These are phyloP conservation scores for Rhopilema esculentum DNA, from an alignment of 30 jellyfish, hydroid and myxozoan genomes.

Conservation along the genomic window DNA sequence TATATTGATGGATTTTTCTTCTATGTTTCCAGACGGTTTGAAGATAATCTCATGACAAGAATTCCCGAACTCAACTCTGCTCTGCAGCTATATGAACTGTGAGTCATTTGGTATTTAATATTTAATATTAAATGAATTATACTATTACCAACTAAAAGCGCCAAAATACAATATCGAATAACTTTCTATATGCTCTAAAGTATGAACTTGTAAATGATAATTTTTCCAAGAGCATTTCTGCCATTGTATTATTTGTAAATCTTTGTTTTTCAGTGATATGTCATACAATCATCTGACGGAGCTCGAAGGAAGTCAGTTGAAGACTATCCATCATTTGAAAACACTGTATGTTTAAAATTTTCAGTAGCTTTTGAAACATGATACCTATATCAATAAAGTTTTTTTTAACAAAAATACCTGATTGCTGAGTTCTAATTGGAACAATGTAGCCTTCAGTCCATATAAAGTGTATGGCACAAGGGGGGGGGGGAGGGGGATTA, in stretches of 20 bases:
- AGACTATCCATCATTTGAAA: neutral
- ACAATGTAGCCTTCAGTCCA: too few relatives aligned
- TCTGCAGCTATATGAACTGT: constrained; percentile 43
- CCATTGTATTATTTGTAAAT: too few relatives aligned
- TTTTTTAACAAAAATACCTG: too few relatives aligned
- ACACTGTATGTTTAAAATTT: constrained; percentile 4
- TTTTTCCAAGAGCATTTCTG: too few relatives aligned
- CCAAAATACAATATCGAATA: too few relatives aligned
- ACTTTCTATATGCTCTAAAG: too few relatives aligned
- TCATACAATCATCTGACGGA: constrained; percentile 37
- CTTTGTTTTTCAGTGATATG: constrained; percentile 54
- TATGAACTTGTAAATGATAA: too few relatives aligned
- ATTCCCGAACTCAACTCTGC: constrained; percentile 45
- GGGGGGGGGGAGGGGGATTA: too few relatives aligned
- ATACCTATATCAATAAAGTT: neutral
- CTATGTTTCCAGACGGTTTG: constrained; percentile 41
- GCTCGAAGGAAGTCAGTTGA: constrained; percentile 8
- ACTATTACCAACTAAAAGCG: neutral
- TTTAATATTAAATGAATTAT: neutral
- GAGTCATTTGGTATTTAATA: neutral
- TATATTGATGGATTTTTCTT: too few relatives aligned
- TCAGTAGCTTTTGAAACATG: neutral
- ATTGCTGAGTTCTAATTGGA: too few relatives aligned
- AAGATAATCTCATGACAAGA: constrained; percentile 53
- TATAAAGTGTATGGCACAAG: too few relatives aligned